Evolutionary conservation across 2,888 invertebrate species (phyloP), one percentile per base, ranked within the genome.

Genomic region (Amaurobius ferox): DNA sequence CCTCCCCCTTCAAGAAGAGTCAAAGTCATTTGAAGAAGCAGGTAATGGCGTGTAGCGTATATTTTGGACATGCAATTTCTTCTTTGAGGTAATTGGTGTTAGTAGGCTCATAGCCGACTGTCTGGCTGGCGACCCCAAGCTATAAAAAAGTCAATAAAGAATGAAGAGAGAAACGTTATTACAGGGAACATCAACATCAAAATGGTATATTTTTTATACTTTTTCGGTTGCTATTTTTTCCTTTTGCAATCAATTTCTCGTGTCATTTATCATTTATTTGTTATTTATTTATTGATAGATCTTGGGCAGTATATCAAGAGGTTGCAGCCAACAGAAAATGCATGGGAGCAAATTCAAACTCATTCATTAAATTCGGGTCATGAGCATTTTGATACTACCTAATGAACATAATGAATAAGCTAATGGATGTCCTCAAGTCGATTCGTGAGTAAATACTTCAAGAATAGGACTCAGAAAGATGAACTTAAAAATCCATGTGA

Each of bases 1-100:
- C 44, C 28, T 7, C 16, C 26, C 67, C 55, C 62, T 19, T n/a
- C 66, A 2, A 6, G 55, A 73, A 48, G 44, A 61, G 66, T 66
- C 44, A 76, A 29, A 30, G 61, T 55, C 68, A 61, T 76, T 76
- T 30, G 32, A 48, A n/a, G 35, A 61, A n/a, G 70, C 74, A 71
- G 81, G 70, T 81, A 81, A 81, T 81, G 81, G 62, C 44, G 74
- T 81, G 74, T 81, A 62, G 74, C 73, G 44, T 71, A 81, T 81
- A 32, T 61, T 81, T 30, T 70, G 30, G 23, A 39, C 23, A 64
- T 55, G 66, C 64, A 66, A 73, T 73, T 67, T 72, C 55, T 66
- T 29, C 44, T 64, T 40, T 64, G 29, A 55, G 64, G 67, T 80
- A 80, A 80, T 73, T 67, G 79, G 66, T 73, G 73, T 48, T 67